Percentiles rank a stretch among this genome's conserved stretches.
phyloP scores from a whole-genome alignment of 64 coral and sea anemone genomes.

The Stichodactyla helianthus region DNA sequence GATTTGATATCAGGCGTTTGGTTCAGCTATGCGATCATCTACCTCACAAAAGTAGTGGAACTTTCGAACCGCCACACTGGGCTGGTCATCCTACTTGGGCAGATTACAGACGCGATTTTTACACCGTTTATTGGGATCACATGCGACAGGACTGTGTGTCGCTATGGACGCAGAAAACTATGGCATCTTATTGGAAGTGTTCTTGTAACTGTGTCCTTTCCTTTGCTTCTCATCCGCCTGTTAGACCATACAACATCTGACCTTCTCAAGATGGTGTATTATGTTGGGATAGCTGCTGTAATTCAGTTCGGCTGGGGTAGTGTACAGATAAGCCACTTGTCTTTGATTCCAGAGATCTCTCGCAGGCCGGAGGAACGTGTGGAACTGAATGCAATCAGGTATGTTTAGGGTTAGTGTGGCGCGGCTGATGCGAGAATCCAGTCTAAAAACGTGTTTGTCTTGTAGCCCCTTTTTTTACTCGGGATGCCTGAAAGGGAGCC shows the following conservation, averaged over 20 bases:
- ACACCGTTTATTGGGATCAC: slow-evolving; percentile 51
- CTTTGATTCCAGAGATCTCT: slow-evolving; percentile 76
- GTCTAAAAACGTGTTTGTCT: too few relatives aligned
- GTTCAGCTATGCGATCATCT: slow-evolving; percentile 60
- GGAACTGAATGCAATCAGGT: slow-evolving; percentile 82
- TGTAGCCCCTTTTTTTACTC: too few relatives aligned
- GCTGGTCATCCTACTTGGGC: slow-evolving; percentile 32
- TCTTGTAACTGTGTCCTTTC: slow-evolving; percentile 4
- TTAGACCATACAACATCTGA: not conserved
- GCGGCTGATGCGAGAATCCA: too few relatives aligned
- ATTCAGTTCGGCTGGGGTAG: slow-evolving; percentile 93
- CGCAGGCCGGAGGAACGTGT: slow-evolving; percentile 53
- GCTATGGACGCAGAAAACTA: slow-evolving; percentile 51
- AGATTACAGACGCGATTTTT: slow-evolving; percentile 43
- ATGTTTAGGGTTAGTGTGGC: not conserved
- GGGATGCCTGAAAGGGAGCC: too few relatives aligned
- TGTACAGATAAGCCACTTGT: slow-evolving; percentile 75
- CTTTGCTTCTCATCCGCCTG: slow-evolving; percentile 33
- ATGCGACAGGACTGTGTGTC: slow-evolving; percentile 62
- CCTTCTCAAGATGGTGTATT: slow-evolving; percentile 57
- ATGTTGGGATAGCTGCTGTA: slow-evolving; percentile 52
- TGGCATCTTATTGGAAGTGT: slow-evolving; percentile 50
- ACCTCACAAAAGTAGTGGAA: slow-evolving; percentile 43
- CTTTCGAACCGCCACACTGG: slow-evolving; percentile 52
- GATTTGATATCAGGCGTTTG: slow-evolving; percentile 45